Evolutionary conservation across 2,797 vertebrate genomes (phyloP).

Genomic region (Oryzias dopingdopingensis): DNA sequence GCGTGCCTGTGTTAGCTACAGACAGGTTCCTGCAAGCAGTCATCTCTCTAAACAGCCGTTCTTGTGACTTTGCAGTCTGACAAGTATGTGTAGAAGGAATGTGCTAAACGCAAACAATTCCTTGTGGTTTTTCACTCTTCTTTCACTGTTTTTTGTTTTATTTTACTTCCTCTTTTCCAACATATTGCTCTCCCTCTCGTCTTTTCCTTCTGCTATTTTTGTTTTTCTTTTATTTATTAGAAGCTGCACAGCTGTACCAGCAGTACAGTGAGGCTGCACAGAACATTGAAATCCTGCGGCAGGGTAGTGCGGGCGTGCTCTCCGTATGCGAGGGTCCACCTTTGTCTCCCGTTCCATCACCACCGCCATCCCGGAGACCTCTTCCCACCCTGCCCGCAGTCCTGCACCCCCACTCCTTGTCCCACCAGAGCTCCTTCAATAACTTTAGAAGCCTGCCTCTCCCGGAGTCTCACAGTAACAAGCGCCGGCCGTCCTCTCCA

Average conservation of each 20-base stretch:
- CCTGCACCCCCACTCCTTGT: constrained; percentile 51
- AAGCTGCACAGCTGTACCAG: constrained; percentile 81
- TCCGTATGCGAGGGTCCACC: constrained; percentile 57
- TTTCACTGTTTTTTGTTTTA: constrained; percentile 15
- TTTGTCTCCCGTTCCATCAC: constrained; percentile 57
- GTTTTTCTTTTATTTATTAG: constrained; percentile 36
- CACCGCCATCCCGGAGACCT: constrained; percentile 62
- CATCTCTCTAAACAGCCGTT: constrained; percentile 51
- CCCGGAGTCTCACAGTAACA: constrained; percentile 35
- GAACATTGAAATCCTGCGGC: constrained; percentile 92
- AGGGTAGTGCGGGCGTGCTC: constrained; percentile 80
- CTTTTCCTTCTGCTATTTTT: constrained; percentile 2
- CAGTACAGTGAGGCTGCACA: constrained; percentile 87
- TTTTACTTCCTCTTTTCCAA: constrained; percentile 27
- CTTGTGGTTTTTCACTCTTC: constrained; percentile 19
- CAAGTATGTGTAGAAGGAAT: constrained; percentile 57
- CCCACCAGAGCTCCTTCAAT: constrained; percentile 37
- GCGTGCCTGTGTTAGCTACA: constrained; percentile 38
- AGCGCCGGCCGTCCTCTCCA: constrained; percentile 71
- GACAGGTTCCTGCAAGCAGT: constrained; percentile 71
- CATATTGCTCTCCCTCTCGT: not conserved
- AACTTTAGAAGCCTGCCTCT: constrained; percentile 48
- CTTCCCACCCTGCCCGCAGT: constrained; percentile 68
- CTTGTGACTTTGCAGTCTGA: constrained; percentile 49
- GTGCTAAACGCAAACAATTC: constrained; percentile 49